These are phyloP conservation scores for Agriopis aurantiaria DNA, from an alignment of 2,888 invertebrate genomes.

Conservation along the genomic window DNA sequence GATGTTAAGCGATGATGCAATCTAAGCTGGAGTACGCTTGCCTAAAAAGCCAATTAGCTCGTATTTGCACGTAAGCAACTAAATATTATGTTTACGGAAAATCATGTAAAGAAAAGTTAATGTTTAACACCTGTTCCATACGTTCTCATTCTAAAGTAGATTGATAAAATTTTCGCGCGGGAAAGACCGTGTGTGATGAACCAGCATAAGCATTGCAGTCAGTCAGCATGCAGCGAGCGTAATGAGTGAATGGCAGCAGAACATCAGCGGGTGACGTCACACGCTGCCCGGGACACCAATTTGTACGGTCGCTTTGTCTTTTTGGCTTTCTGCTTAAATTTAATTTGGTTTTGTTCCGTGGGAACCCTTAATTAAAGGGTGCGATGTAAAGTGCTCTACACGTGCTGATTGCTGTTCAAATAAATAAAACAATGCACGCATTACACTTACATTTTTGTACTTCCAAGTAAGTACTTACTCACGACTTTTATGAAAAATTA, in stretches of 20 bases:
- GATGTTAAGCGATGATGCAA: too few relatives aligned
- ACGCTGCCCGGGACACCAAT: conserved; percentile 43
- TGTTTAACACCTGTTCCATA: too few relatives aligned
- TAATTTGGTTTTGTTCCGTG: conserved; percentile 36
- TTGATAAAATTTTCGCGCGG: not conserved
- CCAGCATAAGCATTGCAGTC: conserved; percentile 8
- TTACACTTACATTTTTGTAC: not conserved
- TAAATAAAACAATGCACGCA: conserved; percentile 1
- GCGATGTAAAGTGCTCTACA: not conserved
- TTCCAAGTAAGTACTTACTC: not conserved
- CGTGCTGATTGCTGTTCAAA: conserved; percentile 13
- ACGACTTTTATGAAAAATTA: too few relatives aligned
- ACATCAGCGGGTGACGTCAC: conserved; percentile 42
- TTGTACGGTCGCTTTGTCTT: conserved; percentile 46
- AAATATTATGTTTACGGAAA: too few relatives aligned
- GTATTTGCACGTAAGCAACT: too few relatives aligned
- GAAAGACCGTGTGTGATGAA: conserved; percentile 9
- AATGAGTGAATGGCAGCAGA: conserved; percentile 41
- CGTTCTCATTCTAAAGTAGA: not conserved
- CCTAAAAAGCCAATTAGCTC: too few relatives aligned
- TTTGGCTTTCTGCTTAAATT: conserved; percentile 40
- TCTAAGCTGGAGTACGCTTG: too few relatives aligned
- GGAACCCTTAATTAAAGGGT: conserved; percentile 31
- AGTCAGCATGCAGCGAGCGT: conserved; percentile 34
- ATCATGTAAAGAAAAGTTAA: too few relatives aligned